phyloP scores from a whole-genome alignment of 2,888 invertebrate species.

The Phyllotreta striolata region DNA sequence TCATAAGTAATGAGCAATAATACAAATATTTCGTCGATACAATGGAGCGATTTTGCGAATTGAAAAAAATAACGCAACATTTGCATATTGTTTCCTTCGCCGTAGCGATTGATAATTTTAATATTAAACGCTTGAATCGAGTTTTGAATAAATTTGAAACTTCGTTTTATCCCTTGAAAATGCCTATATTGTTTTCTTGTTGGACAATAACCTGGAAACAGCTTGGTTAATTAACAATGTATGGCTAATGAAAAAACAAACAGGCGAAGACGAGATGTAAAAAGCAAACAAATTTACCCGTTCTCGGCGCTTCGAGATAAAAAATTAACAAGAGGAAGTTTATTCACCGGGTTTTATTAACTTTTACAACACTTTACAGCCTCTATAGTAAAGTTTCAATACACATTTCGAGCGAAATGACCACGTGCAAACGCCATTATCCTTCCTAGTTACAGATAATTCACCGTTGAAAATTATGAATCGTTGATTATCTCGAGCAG shows the following conservation, averaged over 20 bases:
- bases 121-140: no score
- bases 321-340: conserved; percentile 25
- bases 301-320: conserved; percentile 23
- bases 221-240: conserved; percentile 5
- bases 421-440: conserved; percentile 20
- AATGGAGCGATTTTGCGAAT: background rate
- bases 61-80: background rate
- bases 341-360: conserved; percentile 6
- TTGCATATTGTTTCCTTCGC: background rate
- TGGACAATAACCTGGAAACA: conserved; percentile 10
- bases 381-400: conserved; percentile 7
- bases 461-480: conserved; percentile 22
- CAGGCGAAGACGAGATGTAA: background rate
- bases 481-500: conserved; percentile 27
- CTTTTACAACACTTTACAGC: background rate
- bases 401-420: conserved; percentile 18
- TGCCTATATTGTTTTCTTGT: conserved; percentile 4
- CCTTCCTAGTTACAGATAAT: conserved; percentile 24
- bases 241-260: conserved; percentile 12
- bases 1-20: conserved; percentile 11
- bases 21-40: conserved; percentile 1
- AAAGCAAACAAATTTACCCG: conserved; percentile 8
- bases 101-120: no score
- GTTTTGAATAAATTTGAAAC: no score
- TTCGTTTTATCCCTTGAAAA: background rate